Base-by-base conservation (phyloP, 1,140 invertebrate species). In the Rhopalosiphum padi region DNA sequence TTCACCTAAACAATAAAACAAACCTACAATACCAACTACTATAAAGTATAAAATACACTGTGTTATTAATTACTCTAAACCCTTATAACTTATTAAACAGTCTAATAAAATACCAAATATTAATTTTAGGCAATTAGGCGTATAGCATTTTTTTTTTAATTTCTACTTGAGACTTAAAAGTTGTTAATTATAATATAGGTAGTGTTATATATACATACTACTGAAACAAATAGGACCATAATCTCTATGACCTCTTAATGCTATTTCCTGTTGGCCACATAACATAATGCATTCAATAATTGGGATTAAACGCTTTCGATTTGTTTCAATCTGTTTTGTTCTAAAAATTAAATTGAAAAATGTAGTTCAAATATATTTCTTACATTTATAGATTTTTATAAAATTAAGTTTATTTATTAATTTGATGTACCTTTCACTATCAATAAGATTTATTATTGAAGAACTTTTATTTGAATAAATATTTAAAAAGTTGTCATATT, bases 271-370 rank as follows among this genome's bases (percentile, higher is more conserved):
- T 43, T 43, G 43, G 43, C 43, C 43, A 6, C 43, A 43, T 43
- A 43, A 43, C 43, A 43, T 43, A 43, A 43, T 43, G 43, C 43
- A 43, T 43, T 43, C 43, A 43, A 43, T 43, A 43, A 43, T 43
- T 43, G 43, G 43, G 43, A 43, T 43, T 43, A 43, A 43, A 43
- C 43, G 51, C 51, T 91, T 91, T 91, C 93, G 90, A 94, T 94
- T 93, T 93, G 94, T 83, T 94, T 94, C 94, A 41, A 88, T 94
- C 92, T 51, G 86, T 51, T 22, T 86, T 15, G 82, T 85, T 85
- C 82, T 85, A 43, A 22, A 43, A 41, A 85, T 85, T 4, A 85
- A 85, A 23, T 85, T 85, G 82, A 41, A 23, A 85, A 85, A 85
- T 85, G 2, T 35, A 77, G 37, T 85, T 43, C 22, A 85, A 85